A percentile compares a stretch with the other conserved stretches of the same genome.
phyloP scores from a whole-genome alignment of 1,140 invertebrate genomes.

The Drosophila biarmipes region DNA sequence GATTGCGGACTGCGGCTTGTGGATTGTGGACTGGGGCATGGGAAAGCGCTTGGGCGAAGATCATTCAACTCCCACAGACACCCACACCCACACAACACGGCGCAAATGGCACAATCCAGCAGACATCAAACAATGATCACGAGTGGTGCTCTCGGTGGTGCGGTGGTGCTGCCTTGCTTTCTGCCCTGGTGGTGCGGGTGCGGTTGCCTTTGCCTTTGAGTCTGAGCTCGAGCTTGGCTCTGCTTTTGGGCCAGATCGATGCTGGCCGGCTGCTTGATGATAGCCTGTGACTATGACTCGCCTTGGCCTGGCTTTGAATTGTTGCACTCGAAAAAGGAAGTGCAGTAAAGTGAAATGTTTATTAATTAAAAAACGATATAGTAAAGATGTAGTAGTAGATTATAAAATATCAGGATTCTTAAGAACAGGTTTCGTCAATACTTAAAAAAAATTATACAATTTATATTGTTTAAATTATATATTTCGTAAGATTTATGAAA shows the following conservation, averaged over 20 bases:
- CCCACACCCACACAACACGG: slow-evolving; percentile 54
- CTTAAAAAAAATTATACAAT: no score
- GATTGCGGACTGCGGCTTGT: background rate
- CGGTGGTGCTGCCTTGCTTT: slow-evolving; percentile 12
- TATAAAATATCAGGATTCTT: no score
- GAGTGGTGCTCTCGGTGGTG: slow-evolving; percentile 45
- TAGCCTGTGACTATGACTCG: slow-evolving; percentile 52
- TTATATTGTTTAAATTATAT: no score
- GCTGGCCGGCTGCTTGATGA: slow-evolving; percentile 62
- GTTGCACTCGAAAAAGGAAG: slow-evolving; percentile 1
- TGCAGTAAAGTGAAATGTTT: background rate
- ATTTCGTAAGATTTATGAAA: no score
- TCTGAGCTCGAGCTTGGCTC: background rate
- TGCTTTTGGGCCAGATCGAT: slow-evolving; percentile 58
- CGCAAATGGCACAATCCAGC: slow-evolving; percentile 37
- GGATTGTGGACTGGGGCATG: slow-evolving; percentile 28
- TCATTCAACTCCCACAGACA: slow-evolving; percentile 55
- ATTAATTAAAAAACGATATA: background rate
- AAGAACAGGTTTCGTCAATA: no score
- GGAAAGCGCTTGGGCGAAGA: slow-evolving; percentile 41
- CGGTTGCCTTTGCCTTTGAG: slow-evolving; percentile 6
- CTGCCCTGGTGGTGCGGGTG: slow-evolving; percentile 10
- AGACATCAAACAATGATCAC: slow-evolving; percentile 69
- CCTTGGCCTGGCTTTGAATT: slow-evolving; percentile 38
- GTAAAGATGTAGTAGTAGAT: no score